Evolutionary conservation across 2,113 vertebrate species (phyloP).

Genomic region (Brachypteracias leptosomus): DNA sequence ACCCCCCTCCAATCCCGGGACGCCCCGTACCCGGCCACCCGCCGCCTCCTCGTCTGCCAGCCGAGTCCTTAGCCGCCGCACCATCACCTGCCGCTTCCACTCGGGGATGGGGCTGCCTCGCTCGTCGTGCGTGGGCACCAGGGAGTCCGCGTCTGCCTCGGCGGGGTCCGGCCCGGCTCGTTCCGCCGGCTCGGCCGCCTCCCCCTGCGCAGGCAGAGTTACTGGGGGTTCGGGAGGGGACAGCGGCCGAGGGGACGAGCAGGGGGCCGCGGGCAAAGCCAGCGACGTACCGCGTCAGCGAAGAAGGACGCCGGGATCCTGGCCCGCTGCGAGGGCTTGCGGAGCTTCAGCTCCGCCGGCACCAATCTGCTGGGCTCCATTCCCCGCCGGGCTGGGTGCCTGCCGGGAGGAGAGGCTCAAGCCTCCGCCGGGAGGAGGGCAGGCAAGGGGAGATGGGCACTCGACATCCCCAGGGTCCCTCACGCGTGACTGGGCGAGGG

Average conservation of each 20-base stretch:
- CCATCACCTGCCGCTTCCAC: constrained; percentile 98
- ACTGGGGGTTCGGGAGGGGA: not conserved
- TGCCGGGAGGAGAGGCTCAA: not conserved
- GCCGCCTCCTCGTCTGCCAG: constrained; percentile 76
- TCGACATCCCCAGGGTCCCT: too few relatives aligned
- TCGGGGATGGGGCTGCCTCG: constrained; percentile 87
- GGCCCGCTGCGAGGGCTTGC: constrained; percentile 69
- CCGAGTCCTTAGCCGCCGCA: constrained; percentile 86
- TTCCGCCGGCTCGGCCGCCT: not conserved
- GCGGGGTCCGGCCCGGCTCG: constrained; percentile 70
- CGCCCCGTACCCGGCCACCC: constrained; percentile 75
- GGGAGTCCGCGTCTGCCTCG: constrained; percentile 80
- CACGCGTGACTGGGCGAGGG: not conserved
- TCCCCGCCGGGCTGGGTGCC: not conserved
- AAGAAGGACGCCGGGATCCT: constrained; percentile 68
- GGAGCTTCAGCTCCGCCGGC: constrained; percentile 67
- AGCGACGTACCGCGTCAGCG: constrained; percentile 35
- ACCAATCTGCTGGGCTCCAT: constrained; percentile 36
- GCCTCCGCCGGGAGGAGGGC: not conserved
- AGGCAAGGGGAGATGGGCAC: not conserved
- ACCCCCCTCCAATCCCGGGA: too few relatives aligned
- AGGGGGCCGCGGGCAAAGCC: not conserved
- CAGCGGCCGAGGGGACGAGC: not conserved
- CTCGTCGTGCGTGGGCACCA: constrained; percentile 93
- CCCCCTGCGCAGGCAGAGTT: not conserved